These are phyloP conservation scores for Netelia inedita DNA, from an alignment of 2,888 invertebrate species.

Conservation along the genomic window DNA sequence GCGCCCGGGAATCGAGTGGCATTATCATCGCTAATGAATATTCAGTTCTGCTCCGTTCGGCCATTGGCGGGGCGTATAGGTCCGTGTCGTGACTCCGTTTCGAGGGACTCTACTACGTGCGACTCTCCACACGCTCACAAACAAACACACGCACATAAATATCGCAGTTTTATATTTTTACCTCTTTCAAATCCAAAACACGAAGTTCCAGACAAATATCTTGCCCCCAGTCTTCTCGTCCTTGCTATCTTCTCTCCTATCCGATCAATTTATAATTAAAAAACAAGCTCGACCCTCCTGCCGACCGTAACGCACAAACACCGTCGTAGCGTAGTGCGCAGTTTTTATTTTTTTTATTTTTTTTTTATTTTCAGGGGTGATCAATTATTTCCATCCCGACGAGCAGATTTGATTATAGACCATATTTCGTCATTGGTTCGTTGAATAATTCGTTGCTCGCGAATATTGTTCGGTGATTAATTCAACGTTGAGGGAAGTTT, in stretches of 20 bases:
- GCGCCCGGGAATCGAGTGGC: constrained; percentile 74
- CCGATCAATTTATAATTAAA: constrained; percentile 51
- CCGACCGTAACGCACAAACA: not conserved
- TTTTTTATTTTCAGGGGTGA: constrained; percentile 7
- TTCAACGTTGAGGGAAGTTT: not conserved
- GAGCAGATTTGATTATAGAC: constrained; percentile 35
- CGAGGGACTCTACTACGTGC: constrained; percentile 54
- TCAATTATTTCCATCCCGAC: constrained; percentile 32
- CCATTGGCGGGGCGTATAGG: constrained; percentile 73
- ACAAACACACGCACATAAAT: constrained; percentile 5
- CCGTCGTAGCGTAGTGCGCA: not conserved
- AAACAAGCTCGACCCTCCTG: not conserved
- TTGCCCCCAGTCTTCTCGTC: not conserved
- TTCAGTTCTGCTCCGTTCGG: constrained; percentile 80
- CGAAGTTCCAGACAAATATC: constrained; percentile 14
- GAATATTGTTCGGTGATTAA: not conserved
- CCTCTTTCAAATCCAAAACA: constrained; percentile 11
- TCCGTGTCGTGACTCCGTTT: constrained; percentile 76
- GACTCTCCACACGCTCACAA: constrained; percentile 45
- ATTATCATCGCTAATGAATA: constrained; percentile 82
- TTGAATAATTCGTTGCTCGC: constrained; percentile 12
- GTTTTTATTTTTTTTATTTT: constrained; percentile 17
- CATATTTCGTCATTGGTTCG: constrained; percentile 39
- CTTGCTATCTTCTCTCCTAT: not conserved
- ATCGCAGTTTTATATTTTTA: not conserved